phyloP scores from a whole-genome alignment of 2,888 invertebrate species.

The Apantesis nais region DNA sequence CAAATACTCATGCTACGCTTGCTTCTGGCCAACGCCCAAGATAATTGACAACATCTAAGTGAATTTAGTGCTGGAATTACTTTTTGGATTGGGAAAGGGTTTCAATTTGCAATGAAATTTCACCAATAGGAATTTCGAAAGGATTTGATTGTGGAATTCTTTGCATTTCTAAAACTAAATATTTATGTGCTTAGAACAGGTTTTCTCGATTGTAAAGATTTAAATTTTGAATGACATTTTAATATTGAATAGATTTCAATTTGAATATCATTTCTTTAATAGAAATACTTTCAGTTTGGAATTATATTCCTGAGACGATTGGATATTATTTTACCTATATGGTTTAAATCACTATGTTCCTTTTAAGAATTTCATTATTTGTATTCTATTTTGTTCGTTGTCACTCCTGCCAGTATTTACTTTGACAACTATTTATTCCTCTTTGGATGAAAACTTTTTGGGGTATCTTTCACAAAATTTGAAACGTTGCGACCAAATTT shows the following conservation, averaged over 20 bases:
- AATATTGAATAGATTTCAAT: constrained; percentile 27
- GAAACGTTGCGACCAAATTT: constrained; percentile 34
- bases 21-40: constrained; percentile 71
- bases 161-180: constrained; percentile 42
- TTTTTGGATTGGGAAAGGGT: constrained; percentile 33
- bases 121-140: constrained; percentile 22
- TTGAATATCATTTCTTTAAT: constrained; percentile 26
- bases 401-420: constrained; percentile 51
- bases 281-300: constrained; percentile 35
- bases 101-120: constrained; percentile 29
- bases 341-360: constrained; percentile 47
- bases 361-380: constrained; percentile 54
- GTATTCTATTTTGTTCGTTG: constrained; percentile 42
- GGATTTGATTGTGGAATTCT: constrained; percentile 41
- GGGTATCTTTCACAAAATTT: constrained; percentile 44
- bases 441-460: constrained; percentile 38
- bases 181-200: constrained; percentile 24
- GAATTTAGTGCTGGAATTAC: constrained; percentile 38
- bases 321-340: constrained; percentile 38
- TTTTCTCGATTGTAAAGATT: constrained; percentile 27
- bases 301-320: constrained; percentile 30
- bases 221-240: constrained; percentile 41
- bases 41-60: constrained; percentile 74
- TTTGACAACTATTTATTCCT: constrained; percentile 38
- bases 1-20: constrained; percentile 70